Base-by-base conservation (phyloP, 2,797 vertebrate genomes). In the Poecilia wingei region DNA sequence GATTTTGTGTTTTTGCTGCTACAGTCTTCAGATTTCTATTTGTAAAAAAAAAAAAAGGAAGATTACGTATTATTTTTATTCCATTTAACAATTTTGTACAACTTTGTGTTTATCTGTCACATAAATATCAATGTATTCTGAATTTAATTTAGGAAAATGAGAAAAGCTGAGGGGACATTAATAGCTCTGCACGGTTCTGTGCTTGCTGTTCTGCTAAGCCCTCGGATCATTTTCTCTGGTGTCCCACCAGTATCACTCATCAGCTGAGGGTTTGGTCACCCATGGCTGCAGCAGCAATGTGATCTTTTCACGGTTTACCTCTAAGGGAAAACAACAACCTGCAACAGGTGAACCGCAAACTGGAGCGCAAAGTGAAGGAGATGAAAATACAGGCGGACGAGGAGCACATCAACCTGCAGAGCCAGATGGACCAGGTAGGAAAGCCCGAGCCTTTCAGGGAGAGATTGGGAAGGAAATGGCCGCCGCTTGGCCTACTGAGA, bases 331-430 rank as follows among this genome's bases (percentile, higher is more conserved):
- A 97, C 87, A 96, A 95, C 79, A 97, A 83, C 89, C 95, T 99
- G 73, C 98, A 98, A 70, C 95, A 98, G 88, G 94, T 84, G 70
- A 99, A 98, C 87, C 97, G 98, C 69, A 96, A 96, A 80, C 96
- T 99, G 91, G 98, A 99, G 90, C 96, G 98, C 87, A 99, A 96
- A 90, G 96, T 97, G 86, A 99, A 99, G 93, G 98, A 99, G 93
- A 94, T 98, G 92, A 96, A 96, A 93, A 94, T 99, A 95, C 98
- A 99, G 84, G 95, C 96, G 70, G 98, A 98, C 0, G 98, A 99
- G 10, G 98, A 99, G 55, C 96, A 96, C 79, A 90, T 97, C 77
- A 96, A 96, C 8, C 84, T 99, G 88, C 97, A 96, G n/a, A 97
- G 96, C 88, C 97, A 99, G 87, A 97, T 97, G 83, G 98, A 99